Evolutionary conservation across 2,888 invertebrate species (phyloP), one percentile per base, ranked within the genome.

Genomic region (Agonopterix subpropinquella): DNA sequence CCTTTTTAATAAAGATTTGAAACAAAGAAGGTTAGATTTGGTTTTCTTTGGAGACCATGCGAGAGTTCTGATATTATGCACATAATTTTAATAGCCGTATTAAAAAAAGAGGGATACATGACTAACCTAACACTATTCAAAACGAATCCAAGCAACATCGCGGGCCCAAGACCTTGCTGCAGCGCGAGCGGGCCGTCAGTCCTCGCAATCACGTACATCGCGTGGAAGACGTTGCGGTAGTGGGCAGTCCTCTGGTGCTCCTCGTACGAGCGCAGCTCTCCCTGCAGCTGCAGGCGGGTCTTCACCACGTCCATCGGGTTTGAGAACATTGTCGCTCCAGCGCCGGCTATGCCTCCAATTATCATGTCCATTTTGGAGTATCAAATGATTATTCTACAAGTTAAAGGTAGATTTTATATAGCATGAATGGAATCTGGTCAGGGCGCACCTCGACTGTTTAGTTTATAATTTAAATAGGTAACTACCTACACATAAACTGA

Each of bases 291-390:
- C 72, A 97, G 91, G 0, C 97, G 90, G 10, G 94, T 96, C 84
- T 97, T 97, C 15, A 96, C 82, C 8, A 97, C 96, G 77, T 97
- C 97, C 67, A 96, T 89, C 0, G 97, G 97, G 73, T 97, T 97
- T 5, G 95, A 95, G 63, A 96, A 92, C 45, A 94, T 84, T 0
- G 95, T 94, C 0, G 95, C 95, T 10, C 93, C 92, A 9, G 92
- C 92, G 4, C 94, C 94, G 11, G 93, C 92, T 5, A 91, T 61
- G 0, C 91, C 95, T 8, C 94, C 96, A 46, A 94, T 89, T 8
- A 91, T 65, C 72, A 94, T 94, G 64, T 96, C 95, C 89, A 92
- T 94, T 28, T 28, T 5, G 28, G 28, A 28, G 28, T 28, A 28
- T 28, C 5, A 28, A 28, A 28, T 5, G 28, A 28, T 28, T 28